Evolutionary conservation across 2,113 vertebrate genomes (phyloP).

Genomic region (Cyanoramphus novaezelandiae): DNA sequence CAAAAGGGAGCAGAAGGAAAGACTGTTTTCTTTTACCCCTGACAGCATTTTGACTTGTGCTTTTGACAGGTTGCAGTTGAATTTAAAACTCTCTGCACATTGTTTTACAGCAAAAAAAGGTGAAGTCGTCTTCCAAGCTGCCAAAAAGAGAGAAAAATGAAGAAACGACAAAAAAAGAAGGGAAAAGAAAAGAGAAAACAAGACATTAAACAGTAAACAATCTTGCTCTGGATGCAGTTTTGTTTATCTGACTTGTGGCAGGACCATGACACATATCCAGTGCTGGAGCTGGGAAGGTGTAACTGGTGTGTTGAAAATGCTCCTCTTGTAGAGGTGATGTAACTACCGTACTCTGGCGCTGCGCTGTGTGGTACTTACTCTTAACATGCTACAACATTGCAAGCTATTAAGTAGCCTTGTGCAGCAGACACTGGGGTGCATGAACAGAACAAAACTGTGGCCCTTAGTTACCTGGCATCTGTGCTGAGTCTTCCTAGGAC

Average conservation of each 20-base stretch:
- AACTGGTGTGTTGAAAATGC: not conserved
- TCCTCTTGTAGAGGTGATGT: slow-evolving; percentile 65
- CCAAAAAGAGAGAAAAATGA: slow-evolving; percentile 80
- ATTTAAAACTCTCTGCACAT: not conserved
- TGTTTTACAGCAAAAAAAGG: slow-evolving; percentile 83
- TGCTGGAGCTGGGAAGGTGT: not conserved
- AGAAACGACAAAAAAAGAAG: slow-evolving; percentile 83
- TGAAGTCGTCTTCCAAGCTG: slow-evolving; percentile 79
- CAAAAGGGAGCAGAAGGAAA: not conserved
- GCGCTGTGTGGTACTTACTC: not conserved
- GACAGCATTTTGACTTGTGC: not conserved
- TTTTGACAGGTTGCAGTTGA: not conserved
- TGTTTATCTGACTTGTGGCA: not conserved
- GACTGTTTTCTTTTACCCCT: not conserved
- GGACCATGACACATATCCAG: not conserved
- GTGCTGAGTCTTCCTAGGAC: slow-evolving; percentile 27
- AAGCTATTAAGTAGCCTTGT: not conserved
- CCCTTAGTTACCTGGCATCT: not conserved
- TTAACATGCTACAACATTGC: not conserved
- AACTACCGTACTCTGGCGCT: not conserved
- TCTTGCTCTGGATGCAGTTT: slow-evolving; percentile 8
- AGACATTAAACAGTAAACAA: slow-evolving; percentile 42
- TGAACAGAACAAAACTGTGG: not conserved
- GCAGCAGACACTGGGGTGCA: not conserved
- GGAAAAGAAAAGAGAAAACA: slow-evolving; percentile 83